Base-by-base conservation (phyloP, 1,140 invertebrate genomes). In the Lycorma delicatula region DNA sequence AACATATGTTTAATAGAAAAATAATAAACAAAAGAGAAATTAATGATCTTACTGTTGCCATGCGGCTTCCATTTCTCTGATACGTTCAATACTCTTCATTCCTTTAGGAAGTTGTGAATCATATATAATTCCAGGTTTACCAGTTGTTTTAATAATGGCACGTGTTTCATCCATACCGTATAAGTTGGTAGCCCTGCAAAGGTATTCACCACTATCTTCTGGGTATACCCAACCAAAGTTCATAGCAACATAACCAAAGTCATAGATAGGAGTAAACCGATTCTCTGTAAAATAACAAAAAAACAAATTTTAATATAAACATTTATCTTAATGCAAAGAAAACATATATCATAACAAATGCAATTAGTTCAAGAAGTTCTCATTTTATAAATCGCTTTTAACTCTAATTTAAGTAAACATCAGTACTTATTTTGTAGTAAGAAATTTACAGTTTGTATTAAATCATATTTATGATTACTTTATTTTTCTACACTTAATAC, bases 171-270 rank as follows among this genome's bases (percentile, higher is more conserved):
- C 91, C 79, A 81, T 86, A 41, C 91, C 91, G 66, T 92, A 93
- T 41, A 91, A 74, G 71, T 94, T 94, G n/a, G 89, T 93, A 31
- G 91, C 91, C 57, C 89, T 79, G 71, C 90, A 93, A 1, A 92
- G 71, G 71, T 91, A 91, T 74, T 93, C 91, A 1, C 91, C 90
- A 66, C 86, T 89, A 67, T 93, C 91, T 73, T 93, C 90, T 7
- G 89, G 89, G 71, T 93, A 94, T 3, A 95, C 87, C 90, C 92
- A 97, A 47, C 89, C 87, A 65, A 97, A 95, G 73, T 96, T 95
- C 83, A 97, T 90, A 12, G 91, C 90, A 26, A 97, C 93, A 70
- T 95, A 96, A 31, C 93, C 93, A 70, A 95, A 96, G 70, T 97
- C 93, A 67, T 97, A 96, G 65, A 95, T 93, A 3, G 93, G 93